phyloP scores from a whole-genome alignment of 2,888 invertebrate genomes.

The Acanthosepion pharaonis region DNA sequence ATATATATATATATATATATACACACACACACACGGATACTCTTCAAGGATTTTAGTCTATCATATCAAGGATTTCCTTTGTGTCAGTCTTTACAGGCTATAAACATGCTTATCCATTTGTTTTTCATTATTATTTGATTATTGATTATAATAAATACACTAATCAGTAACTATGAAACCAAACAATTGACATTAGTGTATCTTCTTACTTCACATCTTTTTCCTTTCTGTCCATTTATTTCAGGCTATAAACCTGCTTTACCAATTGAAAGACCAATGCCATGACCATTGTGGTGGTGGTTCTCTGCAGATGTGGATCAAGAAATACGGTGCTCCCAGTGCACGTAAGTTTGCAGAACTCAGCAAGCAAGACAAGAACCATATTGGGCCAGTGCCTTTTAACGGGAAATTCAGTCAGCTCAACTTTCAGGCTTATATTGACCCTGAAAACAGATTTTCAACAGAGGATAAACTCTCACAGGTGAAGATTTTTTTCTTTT shows the following conservation, averaged over 20 bases:
- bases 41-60: too few relatives aligned
- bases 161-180: too few relatives aligned
- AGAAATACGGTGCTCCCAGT: slow-evolving; percentile 87
- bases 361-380: slow-evolving; percentile 70
- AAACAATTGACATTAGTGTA: too few relatives aligned
- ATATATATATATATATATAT: too few relatives aligned
- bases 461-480: slow-evolving; percentile 94
- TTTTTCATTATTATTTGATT: too few relatives aligned
- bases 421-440: slow-evolving; percentile 93
- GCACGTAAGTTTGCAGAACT: slow-evolving; percentile 85
- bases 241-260: slow-evolving; percentile 92
- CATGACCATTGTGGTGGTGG: slow-evolving; percentile 84
- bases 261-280: slow-evolving; percentile 83
- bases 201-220: too few relatives aligned
- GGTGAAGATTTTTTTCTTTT: slow-evolving; percentile 76
- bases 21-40: too few relatives aligned
- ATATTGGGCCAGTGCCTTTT: slow-evolving; percentile 85
- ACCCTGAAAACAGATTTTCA: slow-evolving; percentile 90
- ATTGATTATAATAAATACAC: too few relatives aligned
- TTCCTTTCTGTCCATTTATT: too few relatives aligned
- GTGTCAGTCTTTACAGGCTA: neutral
- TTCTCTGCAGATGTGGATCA: slow-evolving; percentile 92
- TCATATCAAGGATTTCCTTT: neutral
- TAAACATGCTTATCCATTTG: too few relatives aligned
- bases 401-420: slow-evolving; percentile 87